Base-by-base conservation (phyloP, 2,113 vertebrate genomes). In the Myiagra hebetior region DNA sequence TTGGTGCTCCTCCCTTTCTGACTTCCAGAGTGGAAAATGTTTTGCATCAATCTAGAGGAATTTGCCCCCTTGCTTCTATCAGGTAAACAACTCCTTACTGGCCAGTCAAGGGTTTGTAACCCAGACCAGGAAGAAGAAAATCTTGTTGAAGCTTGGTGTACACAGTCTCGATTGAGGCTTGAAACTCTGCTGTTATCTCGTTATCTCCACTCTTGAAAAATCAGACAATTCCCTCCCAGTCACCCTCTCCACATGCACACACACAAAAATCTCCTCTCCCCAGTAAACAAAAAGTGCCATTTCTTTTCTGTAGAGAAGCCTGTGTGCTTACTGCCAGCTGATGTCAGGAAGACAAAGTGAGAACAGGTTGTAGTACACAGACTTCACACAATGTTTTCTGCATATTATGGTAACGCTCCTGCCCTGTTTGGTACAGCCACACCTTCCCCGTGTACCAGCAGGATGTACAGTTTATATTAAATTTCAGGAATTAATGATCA, bases 11-110 rank as follows among this genome's bases (percentile, higher is more conserved):
- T 95, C 95, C 88, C 91, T 89, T 81, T 57, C 64, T 80, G 84
- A 89, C 88, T 89, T 95, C 91, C 78, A 90, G 91, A 84, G 77
- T 52, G 72, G 90, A 96, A 70, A 90, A 72, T 41, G 74, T 84
- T 86, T 74, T 94, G 91, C 84, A 93, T 84, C 62, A 47, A 64
- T 84, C 57, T 74, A 56, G 93, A 96, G 97, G 97, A 97, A 97
- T 97, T 97, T 97, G 96, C 94, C 91, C 96, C 96, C 77, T 95
- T 90, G 68, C 82, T 97, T 93, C 76, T 72, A 24, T 22, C 87
- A 94, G 96, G 97, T 97, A 97, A 97, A 97, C 96, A 97, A 72
- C 27, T 94, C 63, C 89, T 76, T 75, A 10, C 84, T 46, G 37
- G 23, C 41, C n/a, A 35, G 41, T 39, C 76, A 55, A 86, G 70